Evolutionary conservation across 2,113 vertebrate genomes (phyloP).

Genomic region (Onychostruthus taczanowskii): DNA sequence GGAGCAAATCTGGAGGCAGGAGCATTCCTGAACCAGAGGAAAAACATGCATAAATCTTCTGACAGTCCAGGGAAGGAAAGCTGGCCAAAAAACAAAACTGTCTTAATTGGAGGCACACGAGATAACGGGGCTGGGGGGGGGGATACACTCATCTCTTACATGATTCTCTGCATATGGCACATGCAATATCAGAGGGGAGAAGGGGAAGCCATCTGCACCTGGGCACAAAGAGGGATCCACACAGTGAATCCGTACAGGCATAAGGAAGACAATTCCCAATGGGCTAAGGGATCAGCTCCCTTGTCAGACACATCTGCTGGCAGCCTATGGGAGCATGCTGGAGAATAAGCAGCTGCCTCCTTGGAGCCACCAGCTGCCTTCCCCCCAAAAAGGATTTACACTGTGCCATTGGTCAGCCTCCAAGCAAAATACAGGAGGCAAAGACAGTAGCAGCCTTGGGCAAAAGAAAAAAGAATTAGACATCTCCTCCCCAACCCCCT

Average conservation of each 20-base stretch:
- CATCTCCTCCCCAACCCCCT: background rate
- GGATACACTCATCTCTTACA: background rate
- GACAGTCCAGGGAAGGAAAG: background rate
- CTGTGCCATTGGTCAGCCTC: background rate
- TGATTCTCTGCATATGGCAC: background rate
- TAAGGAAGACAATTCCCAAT: background rate
- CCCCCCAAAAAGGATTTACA: background rate
- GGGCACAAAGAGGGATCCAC: background rate
- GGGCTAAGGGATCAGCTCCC: background rate
- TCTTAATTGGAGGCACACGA: background rate
- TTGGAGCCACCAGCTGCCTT: background rate
- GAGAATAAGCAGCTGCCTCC: slow-evolving; percentile 19
- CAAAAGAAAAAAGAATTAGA: background rate
- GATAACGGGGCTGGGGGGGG: background rate
- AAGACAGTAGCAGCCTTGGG: background rate
- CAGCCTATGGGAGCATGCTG: background rate
- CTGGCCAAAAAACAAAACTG: background rate
- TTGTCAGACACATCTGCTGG: background rate
- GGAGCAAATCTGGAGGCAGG: background rate
- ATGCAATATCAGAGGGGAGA: background rate
- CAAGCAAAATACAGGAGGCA: background rate
- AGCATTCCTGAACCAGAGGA: background rate
- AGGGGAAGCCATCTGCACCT: background rate
- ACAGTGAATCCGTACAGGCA: background rate
- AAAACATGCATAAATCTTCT: background rate